Evolutionary conservation across 2,113 vertebrate species (phyloP).

Genomic region (Pluvialis apricaria): DNA sequence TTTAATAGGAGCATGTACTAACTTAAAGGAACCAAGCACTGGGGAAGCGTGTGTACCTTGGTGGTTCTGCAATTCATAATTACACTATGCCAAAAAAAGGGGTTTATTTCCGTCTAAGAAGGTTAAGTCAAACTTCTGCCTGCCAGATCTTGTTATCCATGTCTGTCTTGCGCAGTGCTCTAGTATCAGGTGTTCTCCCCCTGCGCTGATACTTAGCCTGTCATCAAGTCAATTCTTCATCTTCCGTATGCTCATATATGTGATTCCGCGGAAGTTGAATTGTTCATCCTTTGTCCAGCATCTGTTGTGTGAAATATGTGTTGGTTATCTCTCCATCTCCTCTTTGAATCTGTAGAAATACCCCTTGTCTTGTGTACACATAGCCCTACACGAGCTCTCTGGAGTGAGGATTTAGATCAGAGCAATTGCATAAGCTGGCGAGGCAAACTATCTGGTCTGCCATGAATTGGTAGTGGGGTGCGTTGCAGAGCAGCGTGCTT

Average conservation of each 20-base stretch:
- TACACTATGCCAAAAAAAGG: background rate
- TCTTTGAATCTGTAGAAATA: background rate
- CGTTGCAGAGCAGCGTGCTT: background rate
- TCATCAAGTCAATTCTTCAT: background rate
- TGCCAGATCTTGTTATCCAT: background rate
- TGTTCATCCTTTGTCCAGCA: background rate
- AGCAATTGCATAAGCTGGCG: constrained; percentile 35
- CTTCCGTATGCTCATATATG: background rate
- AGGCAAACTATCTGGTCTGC: background rate
- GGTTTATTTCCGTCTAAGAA: background rate
- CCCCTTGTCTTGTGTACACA: fast-evolving
- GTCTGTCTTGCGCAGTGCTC: background rate
- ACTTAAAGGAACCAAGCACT: background rate
- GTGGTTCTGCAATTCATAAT: background rate
- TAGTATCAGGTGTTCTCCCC: background rate
- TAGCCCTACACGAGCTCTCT: background rate
- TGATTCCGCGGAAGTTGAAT: background rate
- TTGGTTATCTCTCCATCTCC: background rate
- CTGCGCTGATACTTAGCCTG: background rate
- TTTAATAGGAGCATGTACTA: background rate
- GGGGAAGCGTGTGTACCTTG: fast-evolving
- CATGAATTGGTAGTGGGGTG: background rate
- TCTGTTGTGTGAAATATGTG: background rate
- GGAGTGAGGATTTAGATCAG: background rate
- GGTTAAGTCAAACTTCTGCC: background rate